Base-by-base conservation (phyloP, 1,140 invertebrate genomes). In the Drosophila neocordata region DNA sequence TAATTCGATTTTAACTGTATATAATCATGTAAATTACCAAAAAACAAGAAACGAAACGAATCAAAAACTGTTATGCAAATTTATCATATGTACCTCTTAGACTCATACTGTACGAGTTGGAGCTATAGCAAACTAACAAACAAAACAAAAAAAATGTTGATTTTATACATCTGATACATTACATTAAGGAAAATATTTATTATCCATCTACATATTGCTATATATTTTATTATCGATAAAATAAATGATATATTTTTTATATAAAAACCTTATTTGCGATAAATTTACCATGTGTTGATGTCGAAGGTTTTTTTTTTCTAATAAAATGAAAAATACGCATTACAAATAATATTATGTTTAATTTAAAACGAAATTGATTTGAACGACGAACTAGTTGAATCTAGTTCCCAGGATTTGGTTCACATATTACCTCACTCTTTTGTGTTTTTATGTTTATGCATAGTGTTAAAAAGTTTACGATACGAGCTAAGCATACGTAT, bases 21-120 rank as follows among this genome's bases (percentile, higher is more conserved):
- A 74, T 73, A 67, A 73, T 63, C 56, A 18, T 73, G 48, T 66
- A 73, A 65, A 73, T 66, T 74, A 74, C 70, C 72, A 74, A 74
- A 74, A 24, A 66, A 18, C 4, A 37, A 38, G 4, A 38, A 38
- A 15, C 1, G 18, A 31, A 44, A 8, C 13, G 41, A 20, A 48
- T 20, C 41, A 20, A 48, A 48, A 48, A 55, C 27, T 55, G 53
- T 55, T 55, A 55, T 55, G 53, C 11, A 55, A 55, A 34, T 55
- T 31, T 48, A 48, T 48, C 41, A 20, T 27, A 34, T 55, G 53
- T 55, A 55, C 53, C 53, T 55, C 27, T 48, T 8, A 48, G 41
- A 18, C 41, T 48, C 15, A 48, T 48, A 48, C 1, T 48, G 15
- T 20, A 11, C 18, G 41, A 52, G 18, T n/a, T 24, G 18, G 51